Evolutionary conservation across 2,113 vertebrate species (phyloP), one percentile per base, ranked within the genome.

Genomic region (Paedocypris sp.): DNA sequence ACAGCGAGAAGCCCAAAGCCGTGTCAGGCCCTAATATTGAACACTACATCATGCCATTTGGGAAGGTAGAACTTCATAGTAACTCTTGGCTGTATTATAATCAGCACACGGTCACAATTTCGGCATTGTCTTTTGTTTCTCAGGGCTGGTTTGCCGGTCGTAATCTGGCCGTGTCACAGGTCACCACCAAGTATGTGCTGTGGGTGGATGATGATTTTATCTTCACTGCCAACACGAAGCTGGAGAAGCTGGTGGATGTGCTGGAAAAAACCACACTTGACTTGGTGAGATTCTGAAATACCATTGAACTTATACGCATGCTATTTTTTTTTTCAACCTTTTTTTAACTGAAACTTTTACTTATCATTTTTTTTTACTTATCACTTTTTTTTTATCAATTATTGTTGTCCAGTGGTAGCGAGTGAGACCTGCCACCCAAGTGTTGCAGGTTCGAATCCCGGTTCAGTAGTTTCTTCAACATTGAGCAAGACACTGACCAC

Each of bases 201-300:
- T 94, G 91, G 91, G 91, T 91, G 61, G 91, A 94, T 5, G 91
- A 94, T 15, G 91, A 94, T 70, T 94, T 93, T 32, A 73, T 92
- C 69, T 94, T 94, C 80, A 89, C 87, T 0, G 72, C 81, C 38
- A 84, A 82, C 61, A 94, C 91, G 39, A 86, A 86, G 66, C 73
- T 94, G 69, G 91, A 94, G 80, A 90, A 82, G 71, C 78, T 94
- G 1, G 90, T 94, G 68, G 88, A 93, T 1, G 83, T 94, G 47
- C 75, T 94, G 62, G 91, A 94, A 73, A 83, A 67, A 64, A 91
- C 91, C 15, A 85, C 85, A 1, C 75, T 94, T 64, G 91, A 94
- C 68, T 75, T 93, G 85, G 91, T 94, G 78, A 77, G 83, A 33
- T 3, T 48, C 7, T 15, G 3, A 10, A 28, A 28, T 28, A 22